Evolutionary conservation across 1,140 invertebrate genomes (phyloP).

Genomic region (Caenorhabditis latens): DNA sequence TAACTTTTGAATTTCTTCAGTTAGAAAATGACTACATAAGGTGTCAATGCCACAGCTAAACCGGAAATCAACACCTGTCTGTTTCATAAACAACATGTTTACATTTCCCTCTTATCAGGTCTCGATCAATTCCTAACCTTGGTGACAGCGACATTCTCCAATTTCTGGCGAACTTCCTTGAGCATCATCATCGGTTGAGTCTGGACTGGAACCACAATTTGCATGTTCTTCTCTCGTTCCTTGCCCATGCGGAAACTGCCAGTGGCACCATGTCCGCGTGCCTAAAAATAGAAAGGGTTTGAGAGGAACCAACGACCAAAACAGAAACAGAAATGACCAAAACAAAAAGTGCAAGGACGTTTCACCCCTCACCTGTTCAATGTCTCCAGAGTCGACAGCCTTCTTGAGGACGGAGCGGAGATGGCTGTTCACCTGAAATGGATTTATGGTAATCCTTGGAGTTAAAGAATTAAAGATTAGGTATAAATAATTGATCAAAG

Average conservation of each 20-base stretch:
- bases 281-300: conserved; percentile 3
- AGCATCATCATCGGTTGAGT: conserved; percentile 39
- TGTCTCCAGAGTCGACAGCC: conserved; percentile 44
- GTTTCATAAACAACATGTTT: too few species aligned
- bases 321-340: background rate
- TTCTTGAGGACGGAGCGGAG: conserved; percentile 38
- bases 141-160: conserved; percentile 9
- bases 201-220: conserved; percentile 16
- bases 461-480: background rate
- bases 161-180: conserved; percentile 36
- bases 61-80: too few species aligned
- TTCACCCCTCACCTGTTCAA: conserved; percentile 17
- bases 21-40: too few species aligned
- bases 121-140: background rate
- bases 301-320: background rate
- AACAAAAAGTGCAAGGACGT: conserved; percentile 10
- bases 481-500: conserved; percentile 1
- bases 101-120: background rate
- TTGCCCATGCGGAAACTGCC: conserved; percentile 46
- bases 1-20: too few species aligned
- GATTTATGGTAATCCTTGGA: background rate
- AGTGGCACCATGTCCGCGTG: conserved; percentile 37
- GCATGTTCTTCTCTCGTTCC: conserved; percentile 23
- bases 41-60: too few species aligned
- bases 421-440: conserved; percentile 38